Base-by-base conservation (phyloP, 2,113 vertebrate species). In the Leucopsar rothschildi region DNA sequence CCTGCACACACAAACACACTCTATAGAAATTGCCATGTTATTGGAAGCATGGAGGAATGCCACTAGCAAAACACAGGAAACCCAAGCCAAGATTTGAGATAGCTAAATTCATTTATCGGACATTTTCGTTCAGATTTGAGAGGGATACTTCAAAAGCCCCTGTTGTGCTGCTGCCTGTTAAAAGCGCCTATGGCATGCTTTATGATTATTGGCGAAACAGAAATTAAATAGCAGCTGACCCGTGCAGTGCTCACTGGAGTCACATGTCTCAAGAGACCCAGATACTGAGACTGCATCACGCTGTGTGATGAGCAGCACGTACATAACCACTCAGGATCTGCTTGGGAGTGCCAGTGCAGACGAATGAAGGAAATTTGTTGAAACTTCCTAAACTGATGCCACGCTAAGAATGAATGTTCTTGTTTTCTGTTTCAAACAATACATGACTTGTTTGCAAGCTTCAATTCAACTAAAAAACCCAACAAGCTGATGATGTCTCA, bases 131-230 rank as follows among this genome's bases (percentile, higher is more conserved):
- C 83, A 86, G 29, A 50, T 91, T 92, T 78, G 64, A 87, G 44
- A 92, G 69, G 14, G 56, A 45, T 60, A 21, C 91, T 94, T 90
- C 68, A 75, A 90, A 86, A 95, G 86, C 42, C 82, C 37, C 71
- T 53, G 75, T 47, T 86, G 66, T 81, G 73, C 73, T 90, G 79
- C 45, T 68, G 81, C n/a, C 91, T 40, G 60, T 40, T 93, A 93
- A 71, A 91, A 95, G 85, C 0, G 61, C 90, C 91, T 90, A 40
- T 86, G 82, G 77, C 90, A 82, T 86, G 87, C 86, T 93, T 88
- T 92, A 92, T 94, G 90, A 91, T 97, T 95, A 95, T 96, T 94
- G 95, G 91, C 56, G 88, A 69, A 92, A 90, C 55, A 95, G 89
- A 91, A 94, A 95, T 96, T 61, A 95, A 96, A 94, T 63, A 75